These are phyloP conservation scores for Vespertilio murinus DNA, from an alignment of 2,797 vertebrate genomes.

Conservation along the genomic window DNA sequence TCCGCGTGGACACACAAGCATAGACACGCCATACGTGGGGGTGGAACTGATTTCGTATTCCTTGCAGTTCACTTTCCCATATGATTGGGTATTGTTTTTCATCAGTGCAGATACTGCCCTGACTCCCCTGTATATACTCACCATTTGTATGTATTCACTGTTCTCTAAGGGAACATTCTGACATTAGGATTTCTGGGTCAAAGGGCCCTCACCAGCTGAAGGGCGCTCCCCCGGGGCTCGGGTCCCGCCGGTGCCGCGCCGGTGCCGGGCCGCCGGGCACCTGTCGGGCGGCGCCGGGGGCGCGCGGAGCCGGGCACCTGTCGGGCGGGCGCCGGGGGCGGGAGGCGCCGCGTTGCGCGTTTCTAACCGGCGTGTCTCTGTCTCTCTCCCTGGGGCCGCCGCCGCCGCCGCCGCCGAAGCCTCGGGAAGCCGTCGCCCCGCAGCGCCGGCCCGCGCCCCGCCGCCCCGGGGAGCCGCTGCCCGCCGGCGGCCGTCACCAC, in stretches of 20 bases:
- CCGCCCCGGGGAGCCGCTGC: slow-evolving; percentile 65
- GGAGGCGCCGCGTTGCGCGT: neutral
- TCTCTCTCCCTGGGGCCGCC: slow-evolving; percentile 73
- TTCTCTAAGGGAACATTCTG: neutral
- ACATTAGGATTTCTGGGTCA: neutral
- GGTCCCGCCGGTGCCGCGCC: too few relatives aligned
- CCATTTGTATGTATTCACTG: neutral
- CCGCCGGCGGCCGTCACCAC: slow-evolving; percentile 69
- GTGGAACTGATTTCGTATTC: neutral
- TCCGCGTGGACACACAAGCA: neutral
- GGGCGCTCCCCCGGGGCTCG: too few relatives aligned
- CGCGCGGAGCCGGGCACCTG: neutral
- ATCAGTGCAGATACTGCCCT: neutral
- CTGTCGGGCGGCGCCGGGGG: too few relatives aligned
- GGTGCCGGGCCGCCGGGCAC: too few relatives aligned
- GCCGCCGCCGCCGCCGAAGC: slow-evolving; percentile 69
- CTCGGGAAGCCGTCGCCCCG: slow-evolving; percentile 76
- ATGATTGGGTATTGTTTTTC: neutral
- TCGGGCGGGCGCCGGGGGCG: neutral
- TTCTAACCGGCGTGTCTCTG: slow-evolving; percentile 77
- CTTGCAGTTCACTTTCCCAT: neutral
- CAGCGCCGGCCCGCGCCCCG: slow-evolving; percentile 69
- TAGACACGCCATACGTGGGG: neutral
- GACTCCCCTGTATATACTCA: neutral
- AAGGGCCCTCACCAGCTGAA: neutral